Percentiles rank a stretch among this genome's conserved stretches.
Evolutionary conservation across 2,888 invertebrate species (phyloP).

Genomic region (Drosophila austrosaltans): DNA sequence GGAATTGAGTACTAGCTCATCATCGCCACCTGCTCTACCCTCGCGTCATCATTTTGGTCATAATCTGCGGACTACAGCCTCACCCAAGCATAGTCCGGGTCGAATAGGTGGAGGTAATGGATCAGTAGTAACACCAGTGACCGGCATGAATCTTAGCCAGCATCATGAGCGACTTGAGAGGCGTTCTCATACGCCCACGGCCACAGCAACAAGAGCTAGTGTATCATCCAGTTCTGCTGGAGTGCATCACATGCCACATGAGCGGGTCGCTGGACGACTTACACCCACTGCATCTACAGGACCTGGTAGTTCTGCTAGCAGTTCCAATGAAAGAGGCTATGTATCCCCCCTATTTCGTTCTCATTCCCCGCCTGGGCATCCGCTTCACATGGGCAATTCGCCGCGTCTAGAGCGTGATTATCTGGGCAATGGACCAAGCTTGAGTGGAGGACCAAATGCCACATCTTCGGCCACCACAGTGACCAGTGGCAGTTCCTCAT

Average conservation of each 20-base stretch:
- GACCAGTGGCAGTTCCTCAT: conserved; percentile 52
- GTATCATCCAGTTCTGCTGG: conserved; percentile 31
- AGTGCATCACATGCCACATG: conserved; percentile 51
- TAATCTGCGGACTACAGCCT: conserved; percentile 51
- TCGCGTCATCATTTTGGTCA: conserved; percentile 67
- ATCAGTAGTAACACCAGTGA: conserved; percentile 25
- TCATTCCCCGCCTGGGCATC: conserved; percentile 66
- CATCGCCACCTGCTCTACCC: conserved; percentile 57
- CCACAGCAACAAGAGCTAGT: conserved; percentile 61
- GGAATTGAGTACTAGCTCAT: conserved; percentile 56
- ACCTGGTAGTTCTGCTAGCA: conserved; percentile 42
- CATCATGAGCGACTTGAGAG: conserved; percentile 65
- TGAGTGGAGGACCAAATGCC: conserved; percentile 37
- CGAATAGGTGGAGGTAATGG: conserved; percentile 18
- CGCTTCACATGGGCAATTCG: conserved; percentile 69
- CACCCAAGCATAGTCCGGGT: conserved; percentile 75
- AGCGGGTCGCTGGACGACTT: conserved; percentile 45
- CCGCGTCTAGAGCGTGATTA: conserved; percentile 78
- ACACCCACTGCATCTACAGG: conserved; percentile 55
- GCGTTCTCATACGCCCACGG: conserved; percentile 72
- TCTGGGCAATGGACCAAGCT: conserved; percentile 77
- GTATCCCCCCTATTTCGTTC: conserved; percentile 76
- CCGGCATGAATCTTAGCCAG: conserved; percentile 76
- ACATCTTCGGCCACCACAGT: conserved; percentile 24
- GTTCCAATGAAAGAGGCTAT: conserved; percentile 79